Conservation (phyloP, 2,797 vertebrate species). For the Psittacula echo region DNA sequence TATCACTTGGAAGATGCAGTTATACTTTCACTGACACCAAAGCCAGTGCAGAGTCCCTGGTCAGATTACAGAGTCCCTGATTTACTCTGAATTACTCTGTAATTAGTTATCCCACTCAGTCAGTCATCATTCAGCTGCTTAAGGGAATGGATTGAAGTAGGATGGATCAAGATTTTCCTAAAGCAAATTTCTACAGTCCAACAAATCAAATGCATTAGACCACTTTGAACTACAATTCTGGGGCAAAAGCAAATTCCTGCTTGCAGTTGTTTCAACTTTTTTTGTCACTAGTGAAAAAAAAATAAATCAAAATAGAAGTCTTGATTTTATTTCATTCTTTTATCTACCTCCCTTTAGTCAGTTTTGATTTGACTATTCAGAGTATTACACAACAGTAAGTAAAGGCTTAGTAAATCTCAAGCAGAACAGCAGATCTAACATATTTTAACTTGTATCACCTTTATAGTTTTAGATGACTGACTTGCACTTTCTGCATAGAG, state of each 20-base stretch:
- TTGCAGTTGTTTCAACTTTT: neutral
- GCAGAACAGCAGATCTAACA: neutral
- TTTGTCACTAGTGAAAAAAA: neutral
- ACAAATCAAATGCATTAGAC: neutral
- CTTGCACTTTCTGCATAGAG: neutral
- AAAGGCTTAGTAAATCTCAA: neutral
- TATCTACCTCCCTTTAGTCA: accelerated
- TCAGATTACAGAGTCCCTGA: neutral
- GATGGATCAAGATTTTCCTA: neutral
- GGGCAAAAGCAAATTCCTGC: neutral
- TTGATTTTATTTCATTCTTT: neutral
- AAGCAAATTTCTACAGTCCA: neutral
- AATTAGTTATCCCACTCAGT: neutral
- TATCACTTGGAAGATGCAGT: neutral
- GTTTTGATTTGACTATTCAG: neutral
- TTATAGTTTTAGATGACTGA: neutral
- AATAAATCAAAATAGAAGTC: neutral
- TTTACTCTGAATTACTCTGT: neutral
- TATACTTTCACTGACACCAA: neutral
- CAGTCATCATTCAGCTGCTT: neutral
- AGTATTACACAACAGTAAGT: neutral
- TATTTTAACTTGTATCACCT: neutral
- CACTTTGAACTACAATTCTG: neutral
- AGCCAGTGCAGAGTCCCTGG: neutral
- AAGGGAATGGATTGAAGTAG: neutral